phyloP scores from a whole-genome alignment of 2,113 vertebrate genomes.

The Cinclus mexicanus region DNA sequence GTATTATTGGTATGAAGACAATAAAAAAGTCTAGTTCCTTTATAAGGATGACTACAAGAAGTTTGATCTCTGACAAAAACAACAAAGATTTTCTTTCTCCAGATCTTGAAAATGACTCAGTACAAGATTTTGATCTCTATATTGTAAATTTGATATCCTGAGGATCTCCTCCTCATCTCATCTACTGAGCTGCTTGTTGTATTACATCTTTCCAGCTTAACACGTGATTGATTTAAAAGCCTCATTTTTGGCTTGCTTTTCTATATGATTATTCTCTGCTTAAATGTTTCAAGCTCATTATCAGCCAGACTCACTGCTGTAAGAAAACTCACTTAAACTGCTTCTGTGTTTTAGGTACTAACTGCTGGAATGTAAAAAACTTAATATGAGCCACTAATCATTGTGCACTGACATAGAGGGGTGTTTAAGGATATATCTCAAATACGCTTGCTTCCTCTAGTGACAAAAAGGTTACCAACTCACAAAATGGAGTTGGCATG shows the following conservation, averaged over 20 bases:
- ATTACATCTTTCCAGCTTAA: constrained; percentile 16
- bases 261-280: not conserved
- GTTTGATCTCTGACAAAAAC: constrained; percentile 27
- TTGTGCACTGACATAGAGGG: not conserved
- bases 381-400: not conserved
- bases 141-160: constrained; percentile 53
- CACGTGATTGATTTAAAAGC: constrained; percentile 6
- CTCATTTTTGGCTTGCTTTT: constrained; percentile 32
- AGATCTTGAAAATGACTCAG: constrained; percentile 43
- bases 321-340: not conserved
- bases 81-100: constrained; percentile 7
- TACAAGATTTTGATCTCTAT: constrained; percentile 57
- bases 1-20: constrained; percentile 38
- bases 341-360: not conserved
- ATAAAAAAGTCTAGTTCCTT: constrained; percentile 11
- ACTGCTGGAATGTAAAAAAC: not conserved
- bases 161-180: constrained; percentile 28
- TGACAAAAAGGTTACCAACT: not conserved
- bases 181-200: not conserved
- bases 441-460: not conserved
- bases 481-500: not conserved
- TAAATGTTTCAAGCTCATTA: not conserved
- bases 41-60: constrained; percentile 7
- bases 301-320: not conserved
- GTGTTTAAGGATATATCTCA: not conserved